Conservation (phyloP, 2,888 invertebrate genomes). For the Suillia variegata region DNA sequence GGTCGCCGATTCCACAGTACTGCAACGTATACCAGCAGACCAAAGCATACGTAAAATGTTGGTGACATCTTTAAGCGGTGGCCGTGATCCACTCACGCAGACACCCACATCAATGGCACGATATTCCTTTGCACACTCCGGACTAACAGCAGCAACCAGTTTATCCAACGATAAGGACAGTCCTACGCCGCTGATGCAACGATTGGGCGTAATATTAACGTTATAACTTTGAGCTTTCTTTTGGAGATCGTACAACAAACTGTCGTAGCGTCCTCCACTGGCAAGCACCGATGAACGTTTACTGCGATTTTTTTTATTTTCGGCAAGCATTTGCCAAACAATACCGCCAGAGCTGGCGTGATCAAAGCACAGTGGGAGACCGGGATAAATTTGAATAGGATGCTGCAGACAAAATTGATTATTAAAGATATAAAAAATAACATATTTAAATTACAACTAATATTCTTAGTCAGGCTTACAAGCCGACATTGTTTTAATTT, state of each 20-base stretch:
- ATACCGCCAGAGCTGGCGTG: conserved; percentile 65
- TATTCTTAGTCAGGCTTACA: neutral
- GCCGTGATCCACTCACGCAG: conserved; percentile 68
- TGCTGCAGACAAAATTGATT: conserved; percentile 63
- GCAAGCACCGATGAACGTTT: conserved; percentile 75
- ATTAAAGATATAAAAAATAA: neutral
- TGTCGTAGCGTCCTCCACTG: conserved; percentile 89
- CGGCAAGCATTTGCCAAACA: conserved; percentile 66
- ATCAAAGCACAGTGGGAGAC: conserved; percentile 64
- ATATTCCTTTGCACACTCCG: conserved; percentile 64
- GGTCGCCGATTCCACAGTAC: conserved; percentile 65
- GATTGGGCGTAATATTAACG: conserved; percentile 46
- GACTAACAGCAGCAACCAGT: conserved; percentile 69
- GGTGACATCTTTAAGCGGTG: conserved; percentile 65
- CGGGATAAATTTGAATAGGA: conserved; percentile 62
- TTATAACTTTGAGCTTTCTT: conserved; percentile 59
- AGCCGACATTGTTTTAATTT: neutral
- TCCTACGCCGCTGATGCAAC: conserved; percentile 70
- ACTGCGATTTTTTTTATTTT: conserved; percentile 56
- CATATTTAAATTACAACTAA: neutral
- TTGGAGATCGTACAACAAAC: conserved; percentile 74
- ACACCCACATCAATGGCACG: conserved; percentile 70
- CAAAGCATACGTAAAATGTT: conserved; percentile 71
- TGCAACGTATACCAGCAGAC: conserved; percentile 71
- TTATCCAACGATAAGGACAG: conserved; percentile 85